A percentile compares a stretch with the other conserved stretches of the same genome.
phyloP scores from a whole-genome alignment of 2,113 vertebrate species.

The Seriola dumerili region DNA sequence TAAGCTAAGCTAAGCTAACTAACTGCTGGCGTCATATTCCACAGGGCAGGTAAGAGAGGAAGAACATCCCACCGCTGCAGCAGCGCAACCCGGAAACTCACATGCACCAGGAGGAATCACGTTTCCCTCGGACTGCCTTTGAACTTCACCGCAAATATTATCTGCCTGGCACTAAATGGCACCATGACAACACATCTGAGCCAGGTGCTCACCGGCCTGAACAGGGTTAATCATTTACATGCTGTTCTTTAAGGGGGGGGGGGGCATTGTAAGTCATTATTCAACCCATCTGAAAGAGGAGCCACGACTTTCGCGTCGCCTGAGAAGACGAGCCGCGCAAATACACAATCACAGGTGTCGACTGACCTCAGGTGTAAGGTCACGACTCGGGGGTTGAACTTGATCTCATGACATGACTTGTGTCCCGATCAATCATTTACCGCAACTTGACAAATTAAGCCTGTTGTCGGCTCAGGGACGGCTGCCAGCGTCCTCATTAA shows the following conservation, averaged over 20 bases:
- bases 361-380: slow-evolving; percentile 38
- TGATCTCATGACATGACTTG: slow-evolving; percentile 29
- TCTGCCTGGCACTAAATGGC: background rate
- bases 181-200: background rate
- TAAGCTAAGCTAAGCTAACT: no score
- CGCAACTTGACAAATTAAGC: slow-evolving; percentile 28
- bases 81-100: no score
- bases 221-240: slow-evolving; percentile 47
- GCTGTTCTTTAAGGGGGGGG: slow-evolving; percentile 15
- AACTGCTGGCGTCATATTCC: no score
- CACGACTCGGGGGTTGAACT: background rate
- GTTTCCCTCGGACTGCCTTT: no score
- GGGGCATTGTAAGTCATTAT: slow-evolving; percentile 34
- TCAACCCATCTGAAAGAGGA: slow-evolving; percentile 34
- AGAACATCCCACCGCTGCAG: no score
- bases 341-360: slow-evolving; percentile 44
- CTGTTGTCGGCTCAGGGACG: background rate
- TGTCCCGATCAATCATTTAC: slow-evolving; percentile 59
- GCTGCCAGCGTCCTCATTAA: slow-evolving; percentile 32
- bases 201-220: background rate
- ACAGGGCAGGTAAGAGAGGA: no score
- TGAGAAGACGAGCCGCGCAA: slow-evolving; percentile 6
- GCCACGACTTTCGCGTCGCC: slow-evolving; percentile 19
- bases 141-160: background rate
- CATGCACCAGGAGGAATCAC: no score